phyloP scores from a whole-genome alignment of 2,888 invertebrate species.

The Heliconius hortense region DNA sequence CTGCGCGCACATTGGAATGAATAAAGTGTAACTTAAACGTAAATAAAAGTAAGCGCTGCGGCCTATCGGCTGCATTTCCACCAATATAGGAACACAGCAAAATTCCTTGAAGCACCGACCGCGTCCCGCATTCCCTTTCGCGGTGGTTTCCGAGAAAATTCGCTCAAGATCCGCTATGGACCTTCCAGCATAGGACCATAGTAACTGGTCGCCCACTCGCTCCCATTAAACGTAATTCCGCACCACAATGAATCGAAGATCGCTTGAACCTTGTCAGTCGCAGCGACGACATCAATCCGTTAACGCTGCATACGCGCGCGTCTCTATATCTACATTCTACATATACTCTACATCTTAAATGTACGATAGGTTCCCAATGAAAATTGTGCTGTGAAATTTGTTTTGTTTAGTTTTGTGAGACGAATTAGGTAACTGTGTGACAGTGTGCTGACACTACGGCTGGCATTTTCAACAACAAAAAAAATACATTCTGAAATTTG shows the following conservation, averaged over 20 bases:
- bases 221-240: constrained; percentile 60
- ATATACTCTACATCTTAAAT: not conserved
- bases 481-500: constrained; percentile 9
- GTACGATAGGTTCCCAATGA: constrained; percentile 12
- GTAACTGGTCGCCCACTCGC: constrained; percentile 47
- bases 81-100: constrained; percentile 53
- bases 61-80: constrained; percentile 30
- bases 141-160: constrained; percentile 66
- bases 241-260: constrained; percentile 67
- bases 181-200: constrained; percentile 53
- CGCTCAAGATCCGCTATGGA: constrained; percentile 62
- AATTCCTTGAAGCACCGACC: constrained; percentile 57
- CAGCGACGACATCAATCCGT: constrained; percentile 69
- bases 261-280: constrained; percentile 72
- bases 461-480: constrained; percentile 14
- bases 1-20: not conserved
- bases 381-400: constrained; percentile 48
- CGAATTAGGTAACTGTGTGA: constrained; percentile 63
- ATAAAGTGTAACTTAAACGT: not conserved
- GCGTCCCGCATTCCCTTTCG: constrained; percentile 72
- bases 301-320: constrained; percentile 61
- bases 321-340: not conserved
- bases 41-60: constrained; percentile 17
- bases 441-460: constrained; percentile 10
- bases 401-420: constrained; percentile 53